These are phyloP conservation scores for Staurois parvus DNA, from an alignment of 2,797 vertebrate genomes.

Conservation along the genomic window DNA sequence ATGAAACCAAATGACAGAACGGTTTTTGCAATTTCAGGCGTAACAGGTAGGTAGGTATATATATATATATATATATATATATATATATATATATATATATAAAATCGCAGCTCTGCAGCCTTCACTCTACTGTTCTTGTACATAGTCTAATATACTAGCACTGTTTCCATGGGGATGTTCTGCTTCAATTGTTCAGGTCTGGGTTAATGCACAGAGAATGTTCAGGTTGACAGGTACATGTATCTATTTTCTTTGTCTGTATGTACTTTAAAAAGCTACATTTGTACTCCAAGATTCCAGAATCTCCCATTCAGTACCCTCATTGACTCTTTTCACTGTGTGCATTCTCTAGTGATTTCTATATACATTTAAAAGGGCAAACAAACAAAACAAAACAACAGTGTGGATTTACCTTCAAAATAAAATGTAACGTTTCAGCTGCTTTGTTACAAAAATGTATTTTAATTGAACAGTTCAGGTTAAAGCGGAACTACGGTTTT, in stretches of 20 bases:
- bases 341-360: conserved; percentile 19
- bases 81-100: not conserved
- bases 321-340: conserved; percentile 22
- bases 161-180: conserved; percentile 53
- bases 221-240: conserved; percentile 43
- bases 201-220: conserved; percentile 50
- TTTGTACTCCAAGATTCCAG: conserved; percentile 39
- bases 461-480: not conserved
- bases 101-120: not conserved
- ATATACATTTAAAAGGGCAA: conserved; percentile 11
- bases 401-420: not conserved
- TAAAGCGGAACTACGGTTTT: not conserved
- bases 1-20: too few relatives aligned
- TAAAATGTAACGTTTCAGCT: not conserved
- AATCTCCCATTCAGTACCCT: conserved; percentile 31
- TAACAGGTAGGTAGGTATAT: too few relatives aligned
- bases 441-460: not conserved
- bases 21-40: too few relatives aligned
- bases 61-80: not conserved
- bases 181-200: conserved; percentile 18
- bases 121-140: not conserved
- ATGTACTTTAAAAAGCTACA: not conserved
- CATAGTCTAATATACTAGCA: not conserved
- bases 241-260: conserved; percentile 30
- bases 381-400: not conserved